Base-by-base conservation (phyloP, 2,113 vertebrate species). In the Rhipidura dahli region DNA sequence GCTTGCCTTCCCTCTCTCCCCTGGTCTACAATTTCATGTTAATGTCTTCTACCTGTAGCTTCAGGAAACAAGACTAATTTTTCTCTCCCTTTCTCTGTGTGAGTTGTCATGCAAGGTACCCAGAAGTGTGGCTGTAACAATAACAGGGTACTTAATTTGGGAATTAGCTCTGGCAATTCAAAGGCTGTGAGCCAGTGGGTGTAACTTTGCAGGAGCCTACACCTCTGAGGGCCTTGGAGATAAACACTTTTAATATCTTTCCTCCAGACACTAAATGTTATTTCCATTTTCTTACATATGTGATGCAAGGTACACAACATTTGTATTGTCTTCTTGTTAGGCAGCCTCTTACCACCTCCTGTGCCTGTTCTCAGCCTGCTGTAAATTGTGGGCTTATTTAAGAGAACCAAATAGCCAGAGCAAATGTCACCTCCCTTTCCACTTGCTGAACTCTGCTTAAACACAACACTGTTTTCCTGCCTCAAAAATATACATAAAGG, bases 401-500 rank as follows among this genome's bases (percentile, higher is more conserved):
- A 53, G 49, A 89, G 61, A 65, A 76, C 79, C 88, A 83, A 93
- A 73, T 51, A 84, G 89, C 42, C 81, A 30, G 30, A 84, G 45
- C 0, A 0, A 78, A 84, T 9, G 61, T 44, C 66, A n/a, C 33
- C 76, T 92, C 85, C 92, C 72, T 95, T 77, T 60, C 88, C 28
- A 33, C 92, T 83, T 56, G 75, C 69, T 94, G 79, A 88, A 66
- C 91, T 90, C 85, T 81, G 44, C 85, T 93, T 87, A 63, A 87
- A 89, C 83, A 69, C 56, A 90, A 93, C 72, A 9, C 51, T 83
- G 42, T 40, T 75, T 91, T 95, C 87, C 95, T 81, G 69, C 83
- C 93, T 97, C 94, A 92, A 60, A 96, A 95, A 93, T 90, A 81
- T 49, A 96, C 0, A 12, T 96, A 84, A 95, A 96, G 91, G 95